Conservation (phyloP, 2,888 invertebrate species). For the Biston stratarius region DNA sequence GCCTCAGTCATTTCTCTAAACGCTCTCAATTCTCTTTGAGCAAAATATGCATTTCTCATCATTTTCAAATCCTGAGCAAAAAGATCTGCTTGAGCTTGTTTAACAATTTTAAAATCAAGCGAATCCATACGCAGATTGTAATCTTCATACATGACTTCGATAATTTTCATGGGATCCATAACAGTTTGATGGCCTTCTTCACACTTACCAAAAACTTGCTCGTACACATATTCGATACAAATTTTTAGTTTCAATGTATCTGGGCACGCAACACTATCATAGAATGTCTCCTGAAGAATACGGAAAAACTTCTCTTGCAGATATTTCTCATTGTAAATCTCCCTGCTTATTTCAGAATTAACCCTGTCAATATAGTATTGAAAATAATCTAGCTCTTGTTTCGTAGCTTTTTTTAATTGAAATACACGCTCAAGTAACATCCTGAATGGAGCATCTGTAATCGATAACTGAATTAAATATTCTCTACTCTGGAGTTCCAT, state of each 20-base stretch:
- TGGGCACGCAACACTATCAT: slow-evolving; percentile 76
- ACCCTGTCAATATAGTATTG: slow-evolving; percentile 76
- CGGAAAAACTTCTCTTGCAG: slow-evolving; percentile 77
- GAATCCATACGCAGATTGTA: slow-evolving; percentile 76
- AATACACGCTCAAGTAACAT: slow-evolving; percentile 68
- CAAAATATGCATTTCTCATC: slow-evolving; percentile 76
- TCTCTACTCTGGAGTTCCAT: slow-evolving; percentile 83
- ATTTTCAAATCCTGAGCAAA: slow-evolving; percentile 78
- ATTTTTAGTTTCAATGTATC: slow-evolving; percentile 75
- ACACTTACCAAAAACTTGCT: slow-evolving; percentile 79
- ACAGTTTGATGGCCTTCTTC: slow-evolving; percentile 79
- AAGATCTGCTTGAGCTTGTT: slow-evolving; percentile 74
- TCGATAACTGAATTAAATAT: slow-evolving; percentile 75
- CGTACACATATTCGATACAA: slow-evolving; percentile 81
- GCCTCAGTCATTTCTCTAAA: slow-evolving; percentile 80
- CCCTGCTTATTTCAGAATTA: slow-evolving; percentile 69
- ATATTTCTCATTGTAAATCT: slow-evolving; percentile 71
- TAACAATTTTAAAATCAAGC: slow-evolving; percentile 77
- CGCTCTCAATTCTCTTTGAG: slow-evolving; percentile 73
- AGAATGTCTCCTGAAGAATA: slow-evolving; percentile 74
- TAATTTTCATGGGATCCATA: slow-evolving; percentile 79
- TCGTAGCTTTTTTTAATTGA: slow-evolving; percentile 67
- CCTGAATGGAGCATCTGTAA: slow-evolving; percentile 70
- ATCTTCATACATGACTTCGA: slow-evolving; percentile 80
- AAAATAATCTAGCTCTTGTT: slow-evolving; percentile 76